These are phyloP conservation scores for Polia nebulosa DNA, from an alignment of 2,888 invertebrate species.

Conservation along the genomic window DNA sequence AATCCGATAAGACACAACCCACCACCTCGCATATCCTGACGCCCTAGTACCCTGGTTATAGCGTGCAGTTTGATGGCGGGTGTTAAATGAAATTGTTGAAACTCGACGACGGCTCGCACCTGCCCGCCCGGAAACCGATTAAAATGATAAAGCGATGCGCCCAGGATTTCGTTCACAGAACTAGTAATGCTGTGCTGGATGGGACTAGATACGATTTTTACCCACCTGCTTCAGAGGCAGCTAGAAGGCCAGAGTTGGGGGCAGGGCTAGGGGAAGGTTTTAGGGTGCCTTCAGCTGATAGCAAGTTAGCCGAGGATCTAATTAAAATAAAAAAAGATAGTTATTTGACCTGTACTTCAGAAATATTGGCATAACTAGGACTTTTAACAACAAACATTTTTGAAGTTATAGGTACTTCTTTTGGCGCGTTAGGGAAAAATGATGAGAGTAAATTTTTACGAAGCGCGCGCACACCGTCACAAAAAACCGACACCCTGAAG, in stretches of 20 bases:
- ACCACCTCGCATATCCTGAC: slow-evolving; percentile 32
- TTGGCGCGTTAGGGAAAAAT: too few species aligned
- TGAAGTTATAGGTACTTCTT: too few species aligned
- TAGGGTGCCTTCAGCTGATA: too few species aligned
- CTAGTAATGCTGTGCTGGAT: slow-evolving; percentile 52
- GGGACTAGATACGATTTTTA: slow-evolving; percentile 6
- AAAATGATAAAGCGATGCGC: slow-evolving; percentile 85
- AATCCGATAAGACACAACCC: slow-evolving; percentile 46
- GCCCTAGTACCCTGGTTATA: slow-evolving; percentile 45
- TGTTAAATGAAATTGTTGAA: slow-evolving; percentile 77
- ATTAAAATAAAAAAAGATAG: neutral
- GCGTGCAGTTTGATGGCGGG: slow-evolving; percentile 59
- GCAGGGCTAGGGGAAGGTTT: too few species aligned
- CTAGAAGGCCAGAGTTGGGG: too few species aligned
- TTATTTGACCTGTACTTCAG: neutral
- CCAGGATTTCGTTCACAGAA: slow-evolving; percentile 60
- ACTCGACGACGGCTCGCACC: slow-evolving; percentile 78
- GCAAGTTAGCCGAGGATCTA: too few species aligned
- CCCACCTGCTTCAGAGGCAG: too few species aligned
- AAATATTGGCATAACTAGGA: too few species aligned
- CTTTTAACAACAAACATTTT: too few species aligned
- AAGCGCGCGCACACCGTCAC: too few species aligned
- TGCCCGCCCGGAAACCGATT: slow-evolving; percentile 84
- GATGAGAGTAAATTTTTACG: too few species aligned
- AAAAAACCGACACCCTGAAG: too few species aligned